Percentiles rank a stretch among this genome's conserved stretches.
Conservation (phyloP, 2,797 vertebrate species). For the Lutjanus campechanus region DNA sequence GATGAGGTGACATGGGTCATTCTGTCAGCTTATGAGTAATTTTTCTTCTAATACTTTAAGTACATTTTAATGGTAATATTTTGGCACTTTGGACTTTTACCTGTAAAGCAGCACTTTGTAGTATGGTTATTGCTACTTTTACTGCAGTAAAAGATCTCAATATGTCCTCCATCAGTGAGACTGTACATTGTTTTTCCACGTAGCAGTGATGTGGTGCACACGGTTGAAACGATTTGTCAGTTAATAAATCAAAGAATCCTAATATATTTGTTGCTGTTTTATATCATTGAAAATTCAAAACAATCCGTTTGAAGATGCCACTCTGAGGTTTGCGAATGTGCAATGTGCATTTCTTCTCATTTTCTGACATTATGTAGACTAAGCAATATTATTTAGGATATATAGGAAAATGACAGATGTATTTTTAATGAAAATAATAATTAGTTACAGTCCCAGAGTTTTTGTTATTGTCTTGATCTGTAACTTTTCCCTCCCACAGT, state of each 20-base stretch:
- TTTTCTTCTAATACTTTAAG: too few relatives aligned
- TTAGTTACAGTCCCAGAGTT: background rate
- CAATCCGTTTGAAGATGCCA: background rate
- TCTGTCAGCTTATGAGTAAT: background rate
- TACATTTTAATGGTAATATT: too few relatives aligned
- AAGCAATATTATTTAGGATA: background rate
- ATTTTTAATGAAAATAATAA: background rate
- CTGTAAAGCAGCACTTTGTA: background rate
- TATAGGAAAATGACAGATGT: background rate
- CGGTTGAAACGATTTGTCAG: too few relatives aligned
- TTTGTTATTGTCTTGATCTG: background rate
- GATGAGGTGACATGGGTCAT: too few relatives aligned
- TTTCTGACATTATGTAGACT: background rate
- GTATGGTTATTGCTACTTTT: background rate
- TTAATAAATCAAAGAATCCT: background rate
- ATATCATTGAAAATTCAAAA: background rate
- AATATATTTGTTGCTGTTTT: background rate
- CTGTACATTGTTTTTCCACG: background rate
- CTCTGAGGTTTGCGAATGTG: background rate
- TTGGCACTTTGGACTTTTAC: too few relatives aligned
- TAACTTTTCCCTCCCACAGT: constrained; percentile 74
- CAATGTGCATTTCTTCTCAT: background rate
- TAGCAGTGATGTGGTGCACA: background rate
- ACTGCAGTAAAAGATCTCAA: background rate
- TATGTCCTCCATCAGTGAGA: background rate